These are phyloP conservation scores for Acrocephalus kingi DNA, from an alignment of 2,113 vertebrate species.

Conservation along the genomic window DNA sequence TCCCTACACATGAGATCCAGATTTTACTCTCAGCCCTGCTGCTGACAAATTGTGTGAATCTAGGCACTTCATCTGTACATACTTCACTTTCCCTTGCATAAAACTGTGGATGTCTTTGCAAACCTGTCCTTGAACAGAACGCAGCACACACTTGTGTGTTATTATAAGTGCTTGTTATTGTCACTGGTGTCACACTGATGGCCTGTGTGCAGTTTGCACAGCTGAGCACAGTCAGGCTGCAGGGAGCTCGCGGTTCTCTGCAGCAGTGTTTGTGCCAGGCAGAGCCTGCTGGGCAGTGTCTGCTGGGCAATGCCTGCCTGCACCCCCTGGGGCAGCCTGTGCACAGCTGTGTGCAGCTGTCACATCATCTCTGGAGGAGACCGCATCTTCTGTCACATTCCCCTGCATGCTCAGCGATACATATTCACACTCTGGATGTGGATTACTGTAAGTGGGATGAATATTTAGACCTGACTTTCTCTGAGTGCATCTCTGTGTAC, in stretches of 20 bases:
- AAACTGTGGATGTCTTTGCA: background rate
- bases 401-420: background rate
- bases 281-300: background rate
- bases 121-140: background rate
- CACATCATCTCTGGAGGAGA: slow-evolving; percentile 38
- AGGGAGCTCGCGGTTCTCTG: background rate
- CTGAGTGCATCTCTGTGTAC: background rate
- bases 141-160: background rate
- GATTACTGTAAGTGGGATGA: background rate
- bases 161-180: background rate
- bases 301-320: background rate
- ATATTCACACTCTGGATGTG: background rate
- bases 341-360: slow-evolving; percentile 25
- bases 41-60: background rate
- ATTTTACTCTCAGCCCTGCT: background rate
- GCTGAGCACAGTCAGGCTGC: background rate
- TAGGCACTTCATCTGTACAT: background rate
- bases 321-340: background rate
- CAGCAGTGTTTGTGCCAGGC: background rate
- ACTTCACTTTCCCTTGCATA: background rate
- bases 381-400: slow-evolving; percentile 6
- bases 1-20: background rate
- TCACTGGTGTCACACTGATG: background rate
- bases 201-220: background rate
- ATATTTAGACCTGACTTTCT: background rate